A percentile compares a stretch with the other conserved stretches of the same genome.
Conservation (phyloP, 1,140 invertebrate genomes). For the Cotesia glomerata region DNA sequence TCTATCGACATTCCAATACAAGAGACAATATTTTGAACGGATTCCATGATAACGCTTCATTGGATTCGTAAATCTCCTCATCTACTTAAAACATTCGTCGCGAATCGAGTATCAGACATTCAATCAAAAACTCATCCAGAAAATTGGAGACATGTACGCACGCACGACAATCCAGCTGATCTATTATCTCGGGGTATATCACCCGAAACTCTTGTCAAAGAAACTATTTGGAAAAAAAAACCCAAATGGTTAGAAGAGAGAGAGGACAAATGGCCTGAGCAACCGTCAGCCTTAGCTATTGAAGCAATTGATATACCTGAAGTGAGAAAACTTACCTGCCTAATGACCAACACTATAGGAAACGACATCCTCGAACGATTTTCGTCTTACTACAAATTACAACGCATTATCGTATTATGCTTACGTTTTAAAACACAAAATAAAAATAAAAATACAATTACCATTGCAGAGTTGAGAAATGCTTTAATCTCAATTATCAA, state of each 20-base stretch:
- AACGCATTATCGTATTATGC: neutral
- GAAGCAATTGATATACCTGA: no score
- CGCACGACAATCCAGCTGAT: no score
- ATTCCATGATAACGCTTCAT: slow-evolving; percentile 38
- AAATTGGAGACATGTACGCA: slow-evolving; percentile 47
- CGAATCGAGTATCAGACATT: slow-evolving; percentile 35
- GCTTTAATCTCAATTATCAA: no score
- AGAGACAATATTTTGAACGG: slow-evolving; percentile 31
- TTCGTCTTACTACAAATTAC: neutral
- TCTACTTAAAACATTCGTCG: slow-evolving; percentile 29
- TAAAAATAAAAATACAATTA: no score
- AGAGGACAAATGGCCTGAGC: no score
- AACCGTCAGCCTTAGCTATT: no score
- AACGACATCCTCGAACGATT: neutral
- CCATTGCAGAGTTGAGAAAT: no score
- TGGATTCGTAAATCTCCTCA: slow-evolving; percentile 37
- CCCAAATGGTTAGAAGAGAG: no score
- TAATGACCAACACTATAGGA: neutral
- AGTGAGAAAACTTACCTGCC: slow-evolving; percentile 8
- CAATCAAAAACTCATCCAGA: slow-evolving; percentile 39
- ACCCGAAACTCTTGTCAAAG: no score
- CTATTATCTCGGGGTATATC: no score
- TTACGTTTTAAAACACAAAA: no score
- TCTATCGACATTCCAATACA: slow-evolving; percentile 13
- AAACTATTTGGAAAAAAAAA: no score